Evolutionary conservation across 1,140 invertebrate species (phyloP), one percentile per base, ranked within the genome.

Genomic region (Agrypnia vestita): DNA sequence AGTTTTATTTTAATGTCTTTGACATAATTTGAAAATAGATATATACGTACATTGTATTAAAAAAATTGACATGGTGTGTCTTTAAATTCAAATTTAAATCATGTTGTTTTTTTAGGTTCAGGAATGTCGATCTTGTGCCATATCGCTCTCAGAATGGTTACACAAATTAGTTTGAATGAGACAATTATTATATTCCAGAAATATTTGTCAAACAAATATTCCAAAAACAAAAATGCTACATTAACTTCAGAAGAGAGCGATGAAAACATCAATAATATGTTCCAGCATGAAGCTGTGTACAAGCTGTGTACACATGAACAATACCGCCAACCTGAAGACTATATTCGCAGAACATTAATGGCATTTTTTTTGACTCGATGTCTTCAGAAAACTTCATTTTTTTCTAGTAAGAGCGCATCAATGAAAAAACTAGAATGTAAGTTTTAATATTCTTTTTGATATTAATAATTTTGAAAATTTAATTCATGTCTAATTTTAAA

Each of bases 51-150:
- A 35, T 35, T 35, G 6, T 35, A 35, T 35, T 35, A 35, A 35
- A 35, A n/a, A 35, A 1, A 35, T 35, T 35, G 25, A 35, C 25
- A 35, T 3, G 25, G 6, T 6, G 6, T 35, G 25, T 35, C 25
- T 35, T 35, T 35, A 35, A 35, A 35, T 35, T 35, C n/a, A n/a
- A n/a, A n/a, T n/a, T n/a, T n/a, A n/a, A n/a, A n/a, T n/a, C 25
- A 35, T 35, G 25, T 35, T 35, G 6, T 56, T 17, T 51, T 77
- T 79, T 62, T 13, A 82, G 91, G 90, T 17, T 91, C 92, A 11
- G 93, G 93, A 49, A 92, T 94, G 90, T 93, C 92, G 82, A 87
- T 93, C 69, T 86, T 94, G 62, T 92, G 91, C 80, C 90, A 91
- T 84, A 85, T 94, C 9, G 91, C 93, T 13, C 84, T 94, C 17